Evolutionary conservation across 2,113 vertebrate species (phyloP), one percentile per base, ranked within the genome.

Genomic region (Danionella cerebrum): DNA sequence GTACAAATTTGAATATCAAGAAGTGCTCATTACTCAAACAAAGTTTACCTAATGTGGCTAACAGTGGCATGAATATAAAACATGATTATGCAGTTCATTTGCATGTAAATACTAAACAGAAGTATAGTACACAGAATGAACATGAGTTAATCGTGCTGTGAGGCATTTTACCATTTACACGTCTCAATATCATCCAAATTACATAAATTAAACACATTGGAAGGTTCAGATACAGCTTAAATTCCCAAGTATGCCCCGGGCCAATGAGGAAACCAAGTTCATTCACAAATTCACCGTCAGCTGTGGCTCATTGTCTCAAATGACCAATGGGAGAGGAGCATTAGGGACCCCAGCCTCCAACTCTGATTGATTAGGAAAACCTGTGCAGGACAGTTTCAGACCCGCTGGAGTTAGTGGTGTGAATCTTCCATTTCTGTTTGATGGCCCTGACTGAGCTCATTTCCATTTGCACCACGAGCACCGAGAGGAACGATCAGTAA

Each of bases 281-380:
- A 92, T 88, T 90, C 80, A 85, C 90, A 89, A 88, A 81, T 76
- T 80, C 84, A 83, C 72, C 76, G 73, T 84, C 81, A 88, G 83
- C 78, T 85, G 79, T 65, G 73, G 48, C 52, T 52, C 76, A 88
- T 90, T 87, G 81, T 85, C 55, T 64, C 55, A 14, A 36, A 8
- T 78, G 79, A 69, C 91, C 92, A 94, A 93, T 93, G 71, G 70
- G 78, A 29, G 74, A 41, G 10, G 48, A 83, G 80, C 50, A 3
- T 70, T 85, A 74, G 79, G 70, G 79, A 80, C 75, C 62, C 39
- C 21, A 51, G 71, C 48, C 71, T 59, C 66, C 65, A 47, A 35
- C 76, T 58, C 47, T 65, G 45, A 57, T 55, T 81, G 83, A 84
- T 81, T 78, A 76, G 78, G 67, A 74, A 79, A 85, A 80, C 55